Evolutionary conservation across 2,113 vertebrate genomes (phyloP).

Genomic region (Halcyon malimbica): DNA sequence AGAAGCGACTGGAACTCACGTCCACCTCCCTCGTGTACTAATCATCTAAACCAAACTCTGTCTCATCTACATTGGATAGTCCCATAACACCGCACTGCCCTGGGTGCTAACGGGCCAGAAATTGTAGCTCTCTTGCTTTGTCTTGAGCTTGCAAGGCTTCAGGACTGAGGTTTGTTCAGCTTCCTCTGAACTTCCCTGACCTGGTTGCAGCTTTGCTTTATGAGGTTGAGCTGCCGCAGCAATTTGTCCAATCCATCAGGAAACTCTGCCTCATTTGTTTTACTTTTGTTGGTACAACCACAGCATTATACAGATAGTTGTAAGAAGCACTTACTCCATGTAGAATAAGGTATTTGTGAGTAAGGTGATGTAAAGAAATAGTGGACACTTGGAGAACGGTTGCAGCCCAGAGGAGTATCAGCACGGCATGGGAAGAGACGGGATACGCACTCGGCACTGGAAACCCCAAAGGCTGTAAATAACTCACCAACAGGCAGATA

Average conservation of each 20-base stretch:
- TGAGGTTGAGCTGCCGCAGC: not conserved
- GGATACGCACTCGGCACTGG: rapidly evolving
- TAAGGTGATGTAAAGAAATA: not conserved
- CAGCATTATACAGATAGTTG: not conserved
- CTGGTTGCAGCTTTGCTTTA: not conserved
- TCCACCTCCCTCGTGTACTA: not conserved
- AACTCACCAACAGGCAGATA: not conserved
- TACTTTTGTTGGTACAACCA: not conserved
- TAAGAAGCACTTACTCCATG: not conserved
- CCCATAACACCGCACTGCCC: not conserved
- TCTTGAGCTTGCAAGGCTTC: not conserved
- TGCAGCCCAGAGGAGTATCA: not conserved
- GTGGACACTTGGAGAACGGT: rapidly evolving
- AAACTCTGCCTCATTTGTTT: not conserved
- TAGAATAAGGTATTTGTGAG: not conserved
- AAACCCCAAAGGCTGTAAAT: not conserved
- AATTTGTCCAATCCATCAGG: not conserved
- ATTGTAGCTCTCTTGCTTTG: not conserved
- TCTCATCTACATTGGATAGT: not conserved
- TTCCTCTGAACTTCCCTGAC: not conserved
- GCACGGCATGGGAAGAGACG: not conserved
- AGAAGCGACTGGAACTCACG: not conserved
- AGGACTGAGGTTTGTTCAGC: not conserved
- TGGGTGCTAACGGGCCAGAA: not conserved
- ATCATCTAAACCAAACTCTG: not conserved